Evolutionary conservation across 2,888 invertebrate genomes (phyloP).

Genomic region (Prostheceraeus crozeri): DNA sequence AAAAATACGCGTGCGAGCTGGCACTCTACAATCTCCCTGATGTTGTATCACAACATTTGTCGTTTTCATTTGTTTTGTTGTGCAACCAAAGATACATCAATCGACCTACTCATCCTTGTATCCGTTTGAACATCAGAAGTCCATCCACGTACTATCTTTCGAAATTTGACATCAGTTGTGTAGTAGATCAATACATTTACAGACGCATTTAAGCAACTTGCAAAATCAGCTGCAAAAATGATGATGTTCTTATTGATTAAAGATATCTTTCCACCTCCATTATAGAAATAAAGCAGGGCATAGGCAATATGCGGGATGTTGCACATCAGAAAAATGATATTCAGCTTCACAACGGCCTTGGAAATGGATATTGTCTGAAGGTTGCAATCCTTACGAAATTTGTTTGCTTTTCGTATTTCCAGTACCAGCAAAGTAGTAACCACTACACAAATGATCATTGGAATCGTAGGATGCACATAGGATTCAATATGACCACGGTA

Average conservation of each 20-base stretch:
- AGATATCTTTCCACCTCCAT: slow-evolving; percentile 19
- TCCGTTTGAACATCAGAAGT: too few species aligned
- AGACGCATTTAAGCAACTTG: slow-evolving; percentile 23
- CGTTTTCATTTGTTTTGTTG: too few species aligned
- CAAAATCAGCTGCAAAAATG: slow-evolving; percentile 26
- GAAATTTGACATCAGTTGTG: background rate
- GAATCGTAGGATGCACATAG: slow-evolving; percentile 31
- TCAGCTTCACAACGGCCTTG: slow-evolving; percentile 29
- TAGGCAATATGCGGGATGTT: slow-evolving; percentile 32
- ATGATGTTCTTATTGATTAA: slow-evolving; percentile 28
- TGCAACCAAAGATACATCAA: too few species aligned
- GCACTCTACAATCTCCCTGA: too few species aligned
- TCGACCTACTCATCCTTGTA: too few species aligned
- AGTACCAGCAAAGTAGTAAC: slow-evolving; percentile 15
- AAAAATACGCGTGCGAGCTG: too few species aligned
- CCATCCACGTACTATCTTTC: background rate
- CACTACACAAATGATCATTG: background rate
- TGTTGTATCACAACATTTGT: too few species aligned
- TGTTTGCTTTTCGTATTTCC: slow-evolving; percentile 20
- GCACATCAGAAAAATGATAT: slow-evolving; percentile 30
- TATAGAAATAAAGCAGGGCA: slow-evolving; percentile 26
- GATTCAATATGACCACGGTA: slow-evolving; percentile 33
- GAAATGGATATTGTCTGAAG: slow-evolving; percentile 16
- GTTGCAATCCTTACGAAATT: slow-evolving; percentile 26
- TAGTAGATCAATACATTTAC: slow-evolving; percentile 21